Percentiles rank a stretch among this genome's conserved stretches.
Evolutionary conservation across 1,140 invertebrate genomes (phyloP).

Genomic region (Drosophila nannoptera): DNA sequence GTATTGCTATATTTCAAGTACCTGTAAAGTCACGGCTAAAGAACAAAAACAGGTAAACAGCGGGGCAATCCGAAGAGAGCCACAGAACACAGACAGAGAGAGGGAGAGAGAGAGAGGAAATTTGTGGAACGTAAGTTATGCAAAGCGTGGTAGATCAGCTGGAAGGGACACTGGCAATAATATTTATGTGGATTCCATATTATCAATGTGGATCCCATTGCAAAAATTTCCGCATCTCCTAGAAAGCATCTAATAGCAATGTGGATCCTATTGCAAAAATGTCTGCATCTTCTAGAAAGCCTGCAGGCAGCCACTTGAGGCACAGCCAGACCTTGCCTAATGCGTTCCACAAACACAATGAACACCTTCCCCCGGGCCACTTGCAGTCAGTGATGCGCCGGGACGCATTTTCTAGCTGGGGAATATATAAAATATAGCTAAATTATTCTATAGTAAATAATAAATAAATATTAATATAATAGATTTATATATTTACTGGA

Average conservation of each 20-base stretch:
- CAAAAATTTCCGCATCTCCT: not conserved
- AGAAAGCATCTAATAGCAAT: conserved; percentile 7
- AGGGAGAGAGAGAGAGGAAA: conserved; percentile 11
- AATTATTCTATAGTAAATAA: not conserved
- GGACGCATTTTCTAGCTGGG: not conserved
- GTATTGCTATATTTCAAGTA: conserved; percentile 35
- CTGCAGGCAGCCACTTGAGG: not conserved
- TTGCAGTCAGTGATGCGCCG: conserved; percentile 24
- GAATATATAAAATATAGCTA: not conserved
- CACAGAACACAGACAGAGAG: conserved; percentile 21
- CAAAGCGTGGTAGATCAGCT: not conserved
- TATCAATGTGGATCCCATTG: no score
- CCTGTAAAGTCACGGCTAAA: conserved; percentile 52
- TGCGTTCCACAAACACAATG: conserved; percentile 38
- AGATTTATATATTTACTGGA: not conserved
- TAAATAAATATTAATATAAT: not conserved
- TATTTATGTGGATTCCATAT: no score
- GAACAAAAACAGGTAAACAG: conserved; percentile 38
- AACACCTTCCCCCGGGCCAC: conserved; percentile 12
- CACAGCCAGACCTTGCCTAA: conserved; percentile 15
- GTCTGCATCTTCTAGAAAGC: conserved; percentile 6
- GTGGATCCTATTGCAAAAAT: no score
- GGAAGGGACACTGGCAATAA: no score
- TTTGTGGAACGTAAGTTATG: conserved; percentile 19
- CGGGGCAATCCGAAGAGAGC: conserved; percentile 4